Percentiles rank a stretch among this genome's conserved stretches.
Conservation (phyloP, 2,797 vertebrate genomes). For the Buceros bicornis region DNA sequence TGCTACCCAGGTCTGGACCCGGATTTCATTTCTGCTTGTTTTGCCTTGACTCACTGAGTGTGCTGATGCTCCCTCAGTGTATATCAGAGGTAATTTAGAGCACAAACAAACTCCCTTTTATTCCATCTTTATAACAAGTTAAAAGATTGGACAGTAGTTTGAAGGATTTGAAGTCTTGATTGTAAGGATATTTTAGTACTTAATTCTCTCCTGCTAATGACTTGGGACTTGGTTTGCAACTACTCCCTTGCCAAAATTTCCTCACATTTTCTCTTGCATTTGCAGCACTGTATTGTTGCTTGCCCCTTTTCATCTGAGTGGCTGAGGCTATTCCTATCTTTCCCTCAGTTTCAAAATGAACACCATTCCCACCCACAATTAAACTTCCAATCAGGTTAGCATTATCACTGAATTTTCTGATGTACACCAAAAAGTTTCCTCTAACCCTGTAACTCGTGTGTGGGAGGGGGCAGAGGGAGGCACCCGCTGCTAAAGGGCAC, state of each 20-base stretch:
- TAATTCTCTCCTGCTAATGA: background rate
- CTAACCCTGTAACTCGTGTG: background rate
- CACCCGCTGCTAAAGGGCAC: background rate
- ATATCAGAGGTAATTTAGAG: background rate
- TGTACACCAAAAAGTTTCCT: background rate
- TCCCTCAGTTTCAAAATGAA: background rate
- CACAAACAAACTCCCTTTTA: background rate
- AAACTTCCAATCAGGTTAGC: background rate
- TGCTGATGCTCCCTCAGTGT: background rate
- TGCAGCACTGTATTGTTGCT: background rate
- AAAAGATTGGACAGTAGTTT: background rate
- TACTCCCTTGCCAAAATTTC: background rate
- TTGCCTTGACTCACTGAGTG: background rate
- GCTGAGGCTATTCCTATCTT: background rate
- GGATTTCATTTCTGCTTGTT: background rate
- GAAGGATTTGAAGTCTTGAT: background rate
- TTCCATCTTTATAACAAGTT: background rate
- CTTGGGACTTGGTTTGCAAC: background rate
- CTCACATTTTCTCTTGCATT: background rate
- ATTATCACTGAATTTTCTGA: background rate
- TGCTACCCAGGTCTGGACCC: background rate
- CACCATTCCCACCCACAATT: background rate
- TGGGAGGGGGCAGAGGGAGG: background rate
- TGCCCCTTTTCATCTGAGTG: background rate
- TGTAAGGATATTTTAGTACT: background rate